These are phyloP conservation scores for Agapetus fuscipes DNA, from an alignment of 2,888 invertebrate species.

Conservation along the genomic window DNA sequence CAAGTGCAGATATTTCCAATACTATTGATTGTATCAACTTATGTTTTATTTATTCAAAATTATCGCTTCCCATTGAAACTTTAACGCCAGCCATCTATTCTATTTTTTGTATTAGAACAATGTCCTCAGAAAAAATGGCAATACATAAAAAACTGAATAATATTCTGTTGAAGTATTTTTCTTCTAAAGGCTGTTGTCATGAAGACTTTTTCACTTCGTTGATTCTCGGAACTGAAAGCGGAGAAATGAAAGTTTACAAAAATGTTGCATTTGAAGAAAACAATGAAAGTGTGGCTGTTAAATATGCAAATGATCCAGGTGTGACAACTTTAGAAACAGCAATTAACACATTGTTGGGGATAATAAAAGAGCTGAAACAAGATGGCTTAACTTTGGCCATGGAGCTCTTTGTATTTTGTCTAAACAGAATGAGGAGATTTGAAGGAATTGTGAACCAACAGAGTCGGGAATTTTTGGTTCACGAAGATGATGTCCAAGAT, in stretches of 20 bases:
- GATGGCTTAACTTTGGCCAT: conserved; percentile 25
- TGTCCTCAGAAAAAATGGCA: conserved; percentile 30
- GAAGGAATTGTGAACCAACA: too few relatives aligned
- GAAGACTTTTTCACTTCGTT: conserved; percentile 21
- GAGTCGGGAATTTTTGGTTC: conserved; percentile 29
- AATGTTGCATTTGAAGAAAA: conserved; percentile 30
- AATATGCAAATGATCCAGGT: conserved; percentile 24
- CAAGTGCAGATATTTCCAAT: conserved; percentile 34
- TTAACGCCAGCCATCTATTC: conserved; percentile 35
- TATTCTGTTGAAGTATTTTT: conserved; percentile 28
- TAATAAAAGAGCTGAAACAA: conserved; percentile 32
- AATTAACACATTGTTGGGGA: conserved; percentile 28
- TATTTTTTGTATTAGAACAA: conserved; percentile 35
- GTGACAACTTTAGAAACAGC: conserved; percentile 27
- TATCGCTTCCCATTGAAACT: conserved; percentile 31
- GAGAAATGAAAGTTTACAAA: conserved; percentile 20
- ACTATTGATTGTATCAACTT: conserved; percentile 34
- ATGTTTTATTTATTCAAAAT: conserved; percentile 28
- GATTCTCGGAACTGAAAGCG: conserved; percentile 21
- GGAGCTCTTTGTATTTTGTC: conserved; percentile 30
- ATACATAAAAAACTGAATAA: conserved; percentile 32
- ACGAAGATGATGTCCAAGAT: conserved; percentile 32
- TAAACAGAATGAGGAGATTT: conserved; percentile 30
- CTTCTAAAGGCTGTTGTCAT: conserved; percentile 21
- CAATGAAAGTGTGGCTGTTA: conserved; percentile 35